Evolutionary conservation across 2,797 vertebrate genomes (phyloP).

Genomic region (Chrysocyon brachyurus): DNA sequence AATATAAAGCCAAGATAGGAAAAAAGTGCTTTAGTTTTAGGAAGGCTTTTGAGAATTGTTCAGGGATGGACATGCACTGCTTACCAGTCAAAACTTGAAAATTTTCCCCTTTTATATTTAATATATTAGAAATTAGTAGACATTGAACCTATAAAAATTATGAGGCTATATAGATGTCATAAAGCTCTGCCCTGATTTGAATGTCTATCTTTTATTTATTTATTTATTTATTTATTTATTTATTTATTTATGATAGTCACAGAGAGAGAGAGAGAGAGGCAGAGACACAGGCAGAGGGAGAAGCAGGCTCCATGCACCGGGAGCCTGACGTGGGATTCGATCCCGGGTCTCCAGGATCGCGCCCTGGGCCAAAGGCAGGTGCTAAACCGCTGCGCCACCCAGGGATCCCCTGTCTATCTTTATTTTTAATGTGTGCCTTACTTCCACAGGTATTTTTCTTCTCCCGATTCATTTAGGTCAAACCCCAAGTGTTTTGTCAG

Average conservation of each 20-base stretch:
- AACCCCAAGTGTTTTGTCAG: neutral
- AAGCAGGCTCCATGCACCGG: no score
- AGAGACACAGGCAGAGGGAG: no score
- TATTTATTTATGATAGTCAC: no score
- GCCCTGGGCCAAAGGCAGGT: no score
- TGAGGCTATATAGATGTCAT: neutral
- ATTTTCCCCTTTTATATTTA: neutral
- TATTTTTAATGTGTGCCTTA: neutral
- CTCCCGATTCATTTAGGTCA: neutral
- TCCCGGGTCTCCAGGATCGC: no score
- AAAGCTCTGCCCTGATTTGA: neutral
- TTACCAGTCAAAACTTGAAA: neutral
- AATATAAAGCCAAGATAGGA: neutral
- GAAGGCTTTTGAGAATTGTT: conserved; percentile 36
- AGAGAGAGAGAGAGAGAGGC: no score
- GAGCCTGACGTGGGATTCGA: no score
- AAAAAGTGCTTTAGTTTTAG: neutral
- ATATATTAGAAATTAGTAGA: conserved; percentile 33
- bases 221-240: neutral
- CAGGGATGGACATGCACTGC: neutral
- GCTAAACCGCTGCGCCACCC: no score
- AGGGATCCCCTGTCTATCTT: neutral
- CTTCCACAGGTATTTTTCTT: neutral
- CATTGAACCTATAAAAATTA: neutral
- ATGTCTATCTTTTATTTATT: neutral